A percentile compares a stretch with the other conserved stretches of the same genome.
phyloP scores from a whole-genome alignment of 2,113 vertebrate species.

The Thunnus thynnus region DNA sequence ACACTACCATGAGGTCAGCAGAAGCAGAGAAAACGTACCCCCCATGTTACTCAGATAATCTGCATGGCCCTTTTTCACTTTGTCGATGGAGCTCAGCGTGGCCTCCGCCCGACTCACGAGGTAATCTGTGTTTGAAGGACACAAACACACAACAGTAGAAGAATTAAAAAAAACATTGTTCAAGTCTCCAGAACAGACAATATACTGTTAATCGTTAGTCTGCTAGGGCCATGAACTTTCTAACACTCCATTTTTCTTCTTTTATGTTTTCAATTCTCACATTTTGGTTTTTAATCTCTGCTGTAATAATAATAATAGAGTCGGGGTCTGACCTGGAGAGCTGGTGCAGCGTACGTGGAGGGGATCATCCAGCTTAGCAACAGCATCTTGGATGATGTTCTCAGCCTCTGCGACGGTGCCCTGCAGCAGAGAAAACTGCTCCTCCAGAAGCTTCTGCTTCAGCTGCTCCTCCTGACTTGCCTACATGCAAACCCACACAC shows the following conservation, averaged over 20 bases:
- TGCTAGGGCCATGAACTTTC: neutral
- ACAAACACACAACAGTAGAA: conserved; percentile 16
- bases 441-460: conserved; percentile 90
- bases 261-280: neutral
- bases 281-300: neutral
- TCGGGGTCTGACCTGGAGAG: conserved; percentile 88
- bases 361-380: conserved; percentile 92
- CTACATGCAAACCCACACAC: conserved; percentile 73
- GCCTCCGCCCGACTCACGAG: conserved; percentile 91
- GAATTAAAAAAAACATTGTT: neutral
- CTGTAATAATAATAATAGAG: neutral
- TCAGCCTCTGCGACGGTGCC: conserved; percentile 89
- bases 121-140: conserved; percentile 87
- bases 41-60: conserved; percentile 88
- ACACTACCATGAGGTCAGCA: conserved; percentile 1
- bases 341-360: conserved; percentile 95
- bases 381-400: conserved; percentile 90
- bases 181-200: neutral
- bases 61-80: conserved; percentile 88
- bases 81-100: conserved; percentile 86
- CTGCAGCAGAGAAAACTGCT: conserved; percentile 91
- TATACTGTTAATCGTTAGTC: neutral
- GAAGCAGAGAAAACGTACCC: conserved; percentile 80
- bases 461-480: conserved; percentile 87
- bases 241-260: neutral